Conservation (phyloP, 2,888 invertebrate species). For the Tigriopus californicus region DNA sequence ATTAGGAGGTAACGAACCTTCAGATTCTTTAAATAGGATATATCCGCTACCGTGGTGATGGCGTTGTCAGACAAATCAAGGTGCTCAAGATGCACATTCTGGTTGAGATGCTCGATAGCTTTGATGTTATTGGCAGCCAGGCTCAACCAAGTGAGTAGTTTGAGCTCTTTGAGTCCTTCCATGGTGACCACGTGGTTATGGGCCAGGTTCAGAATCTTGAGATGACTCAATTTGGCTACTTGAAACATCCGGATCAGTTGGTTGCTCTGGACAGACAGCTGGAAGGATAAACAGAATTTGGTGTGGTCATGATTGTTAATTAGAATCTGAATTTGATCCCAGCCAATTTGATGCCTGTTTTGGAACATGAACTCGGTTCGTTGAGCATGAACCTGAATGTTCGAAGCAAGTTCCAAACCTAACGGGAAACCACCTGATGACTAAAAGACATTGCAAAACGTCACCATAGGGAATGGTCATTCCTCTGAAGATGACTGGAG, state of each 20-base stretch:
- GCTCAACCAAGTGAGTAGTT: conserved; percentile 58
- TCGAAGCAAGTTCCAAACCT: too few relatives aligned
- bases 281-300: conserved; percentile 14
- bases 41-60: conserved; percentile 62
- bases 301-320: conserved; percentile 20
- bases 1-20: conserved; percentile 40
- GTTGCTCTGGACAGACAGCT: conserved; percentile 18
- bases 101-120: conserved; percentile 70
- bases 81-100: conserved; percentile 57
- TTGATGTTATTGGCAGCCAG: conserved; percentile 77
- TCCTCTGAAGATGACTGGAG: too few relatives aligned
- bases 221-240: conserved; percentile 7
- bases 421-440: too few relatives aligned
- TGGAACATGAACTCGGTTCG: too few relatives aligned
- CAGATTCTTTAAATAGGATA: conserved; percentile 57
- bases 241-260: conserved; percentile 13
- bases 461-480: too few relatives aligned
- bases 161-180: conserved; percentile 68
- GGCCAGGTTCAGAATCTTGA: conserved; percentile 44
- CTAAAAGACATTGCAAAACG: too few relatives aligned
- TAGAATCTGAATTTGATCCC: conserved; percentile 32
- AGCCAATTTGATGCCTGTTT: too few relatives aligned
- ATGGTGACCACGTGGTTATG: conserved; percentile 73
- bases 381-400: too few relatives aligned
- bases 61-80: conserved; percentile 75